Percentiles rank a stretch among this genome's conserved stretches.
Conservation (phyloP, 2,888 invertebrate genomes). For the Aporophyla nigra region DNA sequence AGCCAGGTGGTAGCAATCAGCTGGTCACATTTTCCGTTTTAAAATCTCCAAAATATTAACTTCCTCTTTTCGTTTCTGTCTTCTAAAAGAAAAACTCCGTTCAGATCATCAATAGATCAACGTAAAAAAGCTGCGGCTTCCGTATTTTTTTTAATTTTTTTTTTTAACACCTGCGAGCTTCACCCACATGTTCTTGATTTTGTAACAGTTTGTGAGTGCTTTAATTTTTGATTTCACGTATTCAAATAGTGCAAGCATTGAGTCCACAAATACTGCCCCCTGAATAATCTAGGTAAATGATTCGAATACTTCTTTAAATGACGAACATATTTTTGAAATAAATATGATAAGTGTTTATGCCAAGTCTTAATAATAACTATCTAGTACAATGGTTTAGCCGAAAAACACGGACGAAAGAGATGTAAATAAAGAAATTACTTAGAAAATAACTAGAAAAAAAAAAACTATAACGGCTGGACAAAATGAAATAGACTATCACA, state of each 20-base stretch:
- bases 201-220: slow-evolving; percentile 43
- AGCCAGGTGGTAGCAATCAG: neutral
- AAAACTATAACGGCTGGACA: neutral
- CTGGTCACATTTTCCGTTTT: neutral
- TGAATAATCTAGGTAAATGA: slow-evolving; percentile 30
- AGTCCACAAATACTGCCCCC: slow-evolving; percentile 11
- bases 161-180: slow-evolving; percentile 51
- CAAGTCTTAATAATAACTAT: slow-evolving; percentile 56
- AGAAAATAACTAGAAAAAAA: neutral
- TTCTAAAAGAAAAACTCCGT: neutral
- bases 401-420: slow-evolving; percentile 11
- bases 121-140: slow-evolving; percentile 2
- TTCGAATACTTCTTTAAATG: slow-evolving; percentile 30
- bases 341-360: slow-evolving; percentile 54
- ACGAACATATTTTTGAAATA: slow-evolving; percentile 44
- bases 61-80: neutral
- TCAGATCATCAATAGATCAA: neutral
- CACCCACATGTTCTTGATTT: slow-evolving; percentile 55
- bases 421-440: neutral
- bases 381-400: slow-evolving; percentile 40
- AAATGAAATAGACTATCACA: neutral
- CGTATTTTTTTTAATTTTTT: slow-evolving; percentile 37
- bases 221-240: slow-evolving; percentile 26
- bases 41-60: neutral
- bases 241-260: slow-evolving; percentile 4